These are phyloP conservation scores for Cheirogaleus major DNA, from an alignment of 2,797 vertebrate species.

Conservation along the genomic window DNA sequence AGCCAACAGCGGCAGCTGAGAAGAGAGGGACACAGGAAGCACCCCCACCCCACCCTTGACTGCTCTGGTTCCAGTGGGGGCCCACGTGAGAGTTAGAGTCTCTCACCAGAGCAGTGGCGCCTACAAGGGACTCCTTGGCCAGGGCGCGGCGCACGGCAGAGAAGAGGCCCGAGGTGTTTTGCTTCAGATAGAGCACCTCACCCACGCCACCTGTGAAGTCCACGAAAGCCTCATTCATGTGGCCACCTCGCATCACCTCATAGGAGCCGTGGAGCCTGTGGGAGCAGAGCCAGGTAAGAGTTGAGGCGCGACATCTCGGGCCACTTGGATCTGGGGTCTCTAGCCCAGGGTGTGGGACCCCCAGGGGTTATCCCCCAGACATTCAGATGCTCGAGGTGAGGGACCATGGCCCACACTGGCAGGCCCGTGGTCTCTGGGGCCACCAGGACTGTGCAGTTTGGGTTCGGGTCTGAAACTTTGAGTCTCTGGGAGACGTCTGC, in stretches of 20 bases:
- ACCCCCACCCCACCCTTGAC: background rate
- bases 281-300: background rate
- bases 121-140: constrained; percentile 89
- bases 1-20: background rate
- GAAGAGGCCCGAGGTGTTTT: constrained; percentile 84
- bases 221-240: constrained; percentile 92
- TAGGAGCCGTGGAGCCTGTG: constrained; percentile 90
- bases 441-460: background rate
- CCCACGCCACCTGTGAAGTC: constrained; percentile 93
- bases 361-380: background rate
- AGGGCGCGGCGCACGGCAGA: constrained; percentile 86
- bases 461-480: background rate
- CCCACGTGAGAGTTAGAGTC: fast-evolving
- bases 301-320: fast-evolving
- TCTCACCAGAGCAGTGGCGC: constrained; percentile 89
- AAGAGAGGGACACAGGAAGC: background rate
- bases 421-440: background rate
- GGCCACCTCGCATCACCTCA: constrained; percentile 89
- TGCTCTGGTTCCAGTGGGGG: too few species aligned
- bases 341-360: background rate
- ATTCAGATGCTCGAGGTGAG: background rate
- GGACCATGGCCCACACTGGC: background rate
- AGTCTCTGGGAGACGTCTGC: background rate
- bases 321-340: background rate
- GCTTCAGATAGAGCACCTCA: constrained; percentile 85